Evolutionary conservation across 2,113 vertebrate genomes (phyloP).

Genomic region (Sorex fumeus): DNA sequence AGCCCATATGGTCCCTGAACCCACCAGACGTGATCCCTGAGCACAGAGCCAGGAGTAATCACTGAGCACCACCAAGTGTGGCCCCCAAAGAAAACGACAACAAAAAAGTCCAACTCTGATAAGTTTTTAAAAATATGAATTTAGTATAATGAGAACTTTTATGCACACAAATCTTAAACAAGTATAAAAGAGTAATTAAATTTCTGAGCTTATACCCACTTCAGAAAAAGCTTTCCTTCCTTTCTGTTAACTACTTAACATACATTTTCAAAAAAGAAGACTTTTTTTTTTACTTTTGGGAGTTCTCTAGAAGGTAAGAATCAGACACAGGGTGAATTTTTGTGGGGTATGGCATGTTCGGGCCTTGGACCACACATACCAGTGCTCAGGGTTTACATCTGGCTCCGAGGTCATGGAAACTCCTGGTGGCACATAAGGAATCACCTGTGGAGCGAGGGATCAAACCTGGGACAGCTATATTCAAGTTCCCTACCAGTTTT

Average conservation of each 20-base stretch:
- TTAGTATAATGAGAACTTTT: not conserved
- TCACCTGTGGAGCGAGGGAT: not conserved
- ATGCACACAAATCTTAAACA: not conserved
- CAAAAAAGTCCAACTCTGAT: not conserved
- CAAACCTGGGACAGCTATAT: not conserved
- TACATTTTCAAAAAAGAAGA: not conserved
- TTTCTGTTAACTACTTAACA: not conserved
- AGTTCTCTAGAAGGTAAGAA: not conserved
- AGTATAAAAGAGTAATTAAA: not conserved
- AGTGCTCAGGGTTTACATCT: too few relatives aligned
- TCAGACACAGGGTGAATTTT: not conserved
- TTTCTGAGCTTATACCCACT: not conserved
- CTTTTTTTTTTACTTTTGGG: fast-evolving
- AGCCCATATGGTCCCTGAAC: too few relatives aligned
- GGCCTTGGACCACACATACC: too few relatives aligned
- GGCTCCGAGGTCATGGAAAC: too few relatives aligned
- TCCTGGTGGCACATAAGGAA: too few relatives aligned
- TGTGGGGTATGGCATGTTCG: too few relatives aligned
- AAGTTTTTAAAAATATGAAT: not conserved
- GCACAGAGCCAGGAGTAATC: too few relatives aligned
- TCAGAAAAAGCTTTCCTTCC: not conserved
- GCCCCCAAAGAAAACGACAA: too few relatives aligned
- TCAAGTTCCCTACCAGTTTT: too few relatives aligned
- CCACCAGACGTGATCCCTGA: too few relatives aligned
- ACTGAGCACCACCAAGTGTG: too few relatives aligned